These are phyloP conservation scores for Empidonax alnorum DNA, from an alignment of 2,113 vertebrate genomes.

Conservation along the genomic window DNA sequence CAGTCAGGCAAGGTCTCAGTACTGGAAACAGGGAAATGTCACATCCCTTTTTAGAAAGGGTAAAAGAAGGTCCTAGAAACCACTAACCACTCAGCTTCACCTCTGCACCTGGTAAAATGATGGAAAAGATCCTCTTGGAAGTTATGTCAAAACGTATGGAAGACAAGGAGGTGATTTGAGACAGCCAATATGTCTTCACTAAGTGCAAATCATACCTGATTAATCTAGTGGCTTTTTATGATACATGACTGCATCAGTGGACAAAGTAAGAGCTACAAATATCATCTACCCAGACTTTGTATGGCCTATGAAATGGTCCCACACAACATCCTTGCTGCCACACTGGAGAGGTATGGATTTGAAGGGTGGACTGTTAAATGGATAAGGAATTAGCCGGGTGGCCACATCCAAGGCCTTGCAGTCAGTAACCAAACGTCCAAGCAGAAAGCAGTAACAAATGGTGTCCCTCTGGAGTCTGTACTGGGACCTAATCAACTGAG, in stretches of 20 bases:
- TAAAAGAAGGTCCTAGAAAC: not conserved
- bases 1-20: not conserved
- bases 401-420: not conserved
- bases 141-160: not conserved
- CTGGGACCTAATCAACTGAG: not conserved
- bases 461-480: not conserved
- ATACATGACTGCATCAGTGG: accelerated
- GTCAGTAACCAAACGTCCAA: not conserved
- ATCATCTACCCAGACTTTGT: not conserved
- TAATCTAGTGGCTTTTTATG: not conserved
- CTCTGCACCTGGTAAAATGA: not conserved
- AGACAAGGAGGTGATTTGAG: not conserved
- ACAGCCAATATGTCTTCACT: not conserved
- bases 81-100: not conserved
- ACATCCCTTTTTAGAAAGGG: not conserved
- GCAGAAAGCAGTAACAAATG: not conserved
- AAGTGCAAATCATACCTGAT: not conserved
- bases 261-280: not conserved
- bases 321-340: not conserved
- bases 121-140: not conserved
- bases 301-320: not conserved
- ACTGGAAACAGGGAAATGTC: not conserved
- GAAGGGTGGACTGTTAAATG: not conserved
- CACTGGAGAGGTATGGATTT: not conserved
- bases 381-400: not conserved